Evolutionary conservation across 2,888 invertebrate genomes (phyloP).

Genomic region (Microplitis deprimator): DNA sequence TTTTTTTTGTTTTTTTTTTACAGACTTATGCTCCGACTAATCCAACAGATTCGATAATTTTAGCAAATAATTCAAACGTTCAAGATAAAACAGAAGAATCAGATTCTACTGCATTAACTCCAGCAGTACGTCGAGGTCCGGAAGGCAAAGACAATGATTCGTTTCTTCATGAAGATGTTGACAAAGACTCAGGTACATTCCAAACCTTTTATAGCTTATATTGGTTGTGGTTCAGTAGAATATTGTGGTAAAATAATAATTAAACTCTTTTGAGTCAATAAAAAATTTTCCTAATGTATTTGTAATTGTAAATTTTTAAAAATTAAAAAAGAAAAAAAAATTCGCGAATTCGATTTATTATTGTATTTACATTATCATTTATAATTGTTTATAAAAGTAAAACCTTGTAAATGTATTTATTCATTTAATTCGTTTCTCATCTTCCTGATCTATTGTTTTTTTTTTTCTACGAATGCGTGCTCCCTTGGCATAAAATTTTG

Average conservation of each 20-base stretch:
- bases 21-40: conserved; percentile 62
- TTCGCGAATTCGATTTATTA: neutral
- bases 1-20: conserved; percentile 12
- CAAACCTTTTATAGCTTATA: conserved; percentile 41
- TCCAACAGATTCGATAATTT: conserved; percentile 48
- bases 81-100: conserved; percentile 59
- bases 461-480: conserved; percentile 52
- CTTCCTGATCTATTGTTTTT: conserved; percentile 44
- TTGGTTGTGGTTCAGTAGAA: conserved; percentile 67
- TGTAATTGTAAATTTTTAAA: neutral
- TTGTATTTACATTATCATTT: neutral
- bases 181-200: conserved; percentile 73
- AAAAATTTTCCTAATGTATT: neutral
- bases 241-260: conserved; percentile 15
- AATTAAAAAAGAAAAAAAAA: neutral
- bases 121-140: conserved; percentile 79
- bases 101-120: conserved; percentile 61
- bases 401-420: conserved; percentile 28
- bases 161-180: conserved; percentile 75
- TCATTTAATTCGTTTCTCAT: conserved; percentile 43
- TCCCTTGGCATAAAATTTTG: conserved; percentile 59
- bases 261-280: too few species aligned
- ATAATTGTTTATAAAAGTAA: too few species aligned
- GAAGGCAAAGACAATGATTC: conserved; percentile 88
- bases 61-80: conserved; percentile 59